Base-by-base conservation (phyloP, 2,113 vertebrate genomes). In the Paralichthys olivaceus region DNA sequence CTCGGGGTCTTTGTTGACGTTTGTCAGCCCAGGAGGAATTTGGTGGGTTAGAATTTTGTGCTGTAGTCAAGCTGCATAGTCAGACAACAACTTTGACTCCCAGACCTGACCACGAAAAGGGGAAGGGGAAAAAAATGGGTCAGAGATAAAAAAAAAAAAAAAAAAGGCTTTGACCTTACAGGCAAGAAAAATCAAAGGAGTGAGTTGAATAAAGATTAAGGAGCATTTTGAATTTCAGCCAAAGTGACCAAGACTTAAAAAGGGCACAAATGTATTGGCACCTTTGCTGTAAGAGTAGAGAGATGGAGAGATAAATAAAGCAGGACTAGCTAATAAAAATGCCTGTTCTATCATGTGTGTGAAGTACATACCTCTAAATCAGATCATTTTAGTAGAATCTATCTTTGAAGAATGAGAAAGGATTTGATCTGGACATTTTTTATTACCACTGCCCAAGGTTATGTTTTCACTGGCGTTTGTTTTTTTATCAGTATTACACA, bases 21-120 rank as follows among this genome's bases (percentile, higher is more conserved):
- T 92, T 93, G 88, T 93, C 90, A 93, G 90, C 87, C 90, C 79
- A 78, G 79, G 76, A 93, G 85, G 91, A 92, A 89, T 91, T 83
- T 87, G 69, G 84, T 85, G 88, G 60, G 79, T 67, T 85, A 55
- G 84, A 87, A 85, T 79, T 84, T 53, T 17, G 65, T 80, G 84
- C 88, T 77, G 74, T 74, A 86, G 84, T 74, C 77, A 68, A 73
- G 80, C 74, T 56, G 73, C 63, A 75, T 84, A 86, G 66, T 81
- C 75, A 74, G 79, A 81, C 45, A 58, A 83, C 84, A 87, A 75
- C 77, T 83, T 63, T 83, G 75, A 90, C 86, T 90, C 80, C 59
- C 64, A 77, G 84, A 85, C 80, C 77, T 70, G 43, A 73, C 67
- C 69, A 77, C 2, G 40, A 83, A 43, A 74, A 62, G 65, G 51